A percentile compares a stretch with the other conserved stretches of the same genome.
These are phyloP conservation scores for Agrypnia vestita DNA, from an alignment of 1,140 invertebrate species.

Conservation along the genomic window DNA sequence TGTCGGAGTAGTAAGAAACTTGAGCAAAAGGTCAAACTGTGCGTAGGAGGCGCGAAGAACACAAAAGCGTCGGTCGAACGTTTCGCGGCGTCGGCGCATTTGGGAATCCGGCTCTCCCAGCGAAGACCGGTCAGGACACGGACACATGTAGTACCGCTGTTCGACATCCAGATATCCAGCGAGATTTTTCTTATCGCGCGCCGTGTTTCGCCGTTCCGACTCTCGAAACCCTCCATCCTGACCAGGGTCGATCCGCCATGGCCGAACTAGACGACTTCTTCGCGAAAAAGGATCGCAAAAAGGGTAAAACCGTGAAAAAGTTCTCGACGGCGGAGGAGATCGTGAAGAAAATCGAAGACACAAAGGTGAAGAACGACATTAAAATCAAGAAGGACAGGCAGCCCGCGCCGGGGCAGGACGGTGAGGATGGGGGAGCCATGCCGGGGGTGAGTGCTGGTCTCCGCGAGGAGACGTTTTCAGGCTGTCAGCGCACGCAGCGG, in stretches of 20 bases:
- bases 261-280: constrained; percentile 95
- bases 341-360: constrained; percentile 86
- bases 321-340: constrained; percentile 88
- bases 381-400: constrained; percentile 76
- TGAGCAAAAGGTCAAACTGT: neutral
- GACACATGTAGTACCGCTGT: constrained; percentile 29
- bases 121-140: constrained; percentile 1
- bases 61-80: too few species aligned
- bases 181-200: constrained; percentile 34
- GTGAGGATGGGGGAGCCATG: constrained; percentile 66
- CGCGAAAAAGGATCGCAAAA: constrained; percentile 94
- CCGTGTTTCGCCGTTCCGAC: neutral
- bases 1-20: neutral
- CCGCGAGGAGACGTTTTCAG: neutral
- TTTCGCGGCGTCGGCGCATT: too few species aligned
- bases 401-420: constrained; percentile 70
- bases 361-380: constrained; percentile 80
- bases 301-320: constrained; percentile 84
- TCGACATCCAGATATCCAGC: neutral
- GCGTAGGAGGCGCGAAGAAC: too few species aligned
- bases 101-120: neutral
- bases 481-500: constrained; percentile 34
- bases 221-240: neutral
- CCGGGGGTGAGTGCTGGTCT: constrained; percentile 57
- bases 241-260: constrained; percentile 73